Percentiles rank a stretch among this genome's conserved stretches.
phyloP scores from a whole-genome alignment of 2,797 vertebrate species.

The Acanthis flammea region DNA sequence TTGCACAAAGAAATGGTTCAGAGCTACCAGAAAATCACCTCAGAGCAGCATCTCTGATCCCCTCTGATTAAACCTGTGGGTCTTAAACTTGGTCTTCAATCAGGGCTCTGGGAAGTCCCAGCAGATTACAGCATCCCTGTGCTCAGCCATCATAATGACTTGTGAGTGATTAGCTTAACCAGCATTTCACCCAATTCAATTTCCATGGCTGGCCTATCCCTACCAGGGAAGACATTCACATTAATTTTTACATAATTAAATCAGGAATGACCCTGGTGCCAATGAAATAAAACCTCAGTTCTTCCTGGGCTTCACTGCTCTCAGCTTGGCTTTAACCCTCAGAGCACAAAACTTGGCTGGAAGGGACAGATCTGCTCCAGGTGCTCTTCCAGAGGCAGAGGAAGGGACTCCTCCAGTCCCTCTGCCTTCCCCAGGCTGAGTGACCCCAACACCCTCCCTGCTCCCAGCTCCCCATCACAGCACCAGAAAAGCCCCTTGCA shows the following conservation, averaged over 20 bases:
- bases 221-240: slow-evolving; percentile 36
- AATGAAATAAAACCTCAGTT: slow-evolving; percentile 49
- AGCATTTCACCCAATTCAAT: slow-evolving; percentile 58
- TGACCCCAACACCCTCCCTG: accelerated
- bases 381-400: not conserved
- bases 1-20: accelerated
- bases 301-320: not conserved
- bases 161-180: slow-evolving; percentile 53
- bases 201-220: slow-evolving; percentile 49
- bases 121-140: slow-evolving; percentile 23
- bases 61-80: slow-evolving; percentile 13
- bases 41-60: not conserved
- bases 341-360: not conserved
- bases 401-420: not conserved
- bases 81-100: slow-evolving; percentile 36
- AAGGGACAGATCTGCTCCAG: accelerated
- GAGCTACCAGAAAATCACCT: not conserved
- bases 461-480: not conserved
- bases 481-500: not conserved
- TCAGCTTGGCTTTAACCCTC: not conserved
- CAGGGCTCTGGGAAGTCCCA: slow-evolving; percentile 47
- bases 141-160: slow-evolving; percentile 50
- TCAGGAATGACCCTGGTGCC: slow-evolving; percentile 50
- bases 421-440: accelerated
- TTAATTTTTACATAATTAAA: slow-evolving; percentile 71